phyloP scores from a whole-genome alignment of 2,113 vertebrate species.

The Piaya cayana region DNA sequence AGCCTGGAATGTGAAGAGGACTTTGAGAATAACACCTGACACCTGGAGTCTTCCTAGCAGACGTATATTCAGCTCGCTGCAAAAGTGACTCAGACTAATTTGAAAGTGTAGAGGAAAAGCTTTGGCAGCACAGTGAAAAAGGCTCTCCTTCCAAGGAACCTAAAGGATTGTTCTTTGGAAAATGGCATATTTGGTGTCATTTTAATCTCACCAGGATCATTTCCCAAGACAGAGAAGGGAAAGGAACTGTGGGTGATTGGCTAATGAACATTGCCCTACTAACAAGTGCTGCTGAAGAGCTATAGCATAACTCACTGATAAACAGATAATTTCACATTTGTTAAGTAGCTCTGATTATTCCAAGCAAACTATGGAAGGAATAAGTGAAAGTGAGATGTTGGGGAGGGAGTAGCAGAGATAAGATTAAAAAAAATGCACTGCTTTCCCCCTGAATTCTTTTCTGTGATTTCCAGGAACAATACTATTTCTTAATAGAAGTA shows the following conservation, averaged over 20 bases:
- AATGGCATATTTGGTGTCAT: background rate
- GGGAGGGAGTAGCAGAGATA: rapidly evolving
- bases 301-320: background rate
- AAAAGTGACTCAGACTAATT: conserved; percentile 5
- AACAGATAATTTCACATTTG: background rate
- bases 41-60: background rate
- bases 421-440: background rate
- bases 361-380: background rate
- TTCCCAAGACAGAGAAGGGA: background rate
- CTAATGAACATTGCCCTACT: background rate
- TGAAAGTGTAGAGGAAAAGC: background rate
- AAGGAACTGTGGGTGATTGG: background rate
- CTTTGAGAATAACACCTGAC: background rate
- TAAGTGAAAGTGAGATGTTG: background rate
- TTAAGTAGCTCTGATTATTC: background rate
- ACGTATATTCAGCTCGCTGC: background rate
- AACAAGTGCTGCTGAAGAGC: background rate
- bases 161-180: background rate
- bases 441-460: background rate
- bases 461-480: background rate
- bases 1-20: background rate
- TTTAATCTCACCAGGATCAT: background rate
- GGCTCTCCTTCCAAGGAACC: background rate
- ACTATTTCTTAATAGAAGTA: background rate
- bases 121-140: conserved; percentile 4